These are phyloP conservation scores for Tychaedon coryphoeus DNA, from an alignment of 2,113 vertebrate genomes.

Conservation along the genomic window DNA sequence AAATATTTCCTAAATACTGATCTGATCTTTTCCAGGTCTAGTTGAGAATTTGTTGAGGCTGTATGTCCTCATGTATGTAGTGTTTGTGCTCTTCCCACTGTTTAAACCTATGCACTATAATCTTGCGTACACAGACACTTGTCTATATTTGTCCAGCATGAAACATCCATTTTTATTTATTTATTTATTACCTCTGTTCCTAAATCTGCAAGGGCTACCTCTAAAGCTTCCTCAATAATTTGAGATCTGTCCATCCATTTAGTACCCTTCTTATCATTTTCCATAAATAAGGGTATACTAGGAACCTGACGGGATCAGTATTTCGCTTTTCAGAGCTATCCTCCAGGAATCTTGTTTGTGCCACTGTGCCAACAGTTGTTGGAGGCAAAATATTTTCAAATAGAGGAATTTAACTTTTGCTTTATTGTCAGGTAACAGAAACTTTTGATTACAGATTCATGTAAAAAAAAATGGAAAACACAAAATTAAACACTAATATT, in stretches of 20 bases:
- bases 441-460: not conserved
- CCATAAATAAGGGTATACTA: not conserved
- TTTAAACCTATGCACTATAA: not conserved
- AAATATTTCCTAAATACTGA: not conserved
- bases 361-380: not conserved
- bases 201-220: not conserved
- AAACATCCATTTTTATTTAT: not conserved
- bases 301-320: not conserved
- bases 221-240: not conserved
- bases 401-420: not conserved
- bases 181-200: not conserved
- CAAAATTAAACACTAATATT: not conserved
- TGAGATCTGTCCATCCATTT: not conserved
- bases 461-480: not conserved
- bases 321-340: not conserved
- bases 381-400: not conserved
- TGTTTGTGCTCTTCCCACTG: not conserved
- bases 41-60: not conserved
- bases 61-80: not conserved
- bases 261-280: not conserved
- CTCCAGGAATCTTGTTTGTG: not conserved
- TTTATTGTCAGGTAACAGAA: not conserved
- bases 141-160: not conserved
- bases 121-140: not conserved
- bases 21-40: not conserved